Conservation (phyloP, 2,113 vertebrate genomes). For the Nibea albiflora region DNA sequence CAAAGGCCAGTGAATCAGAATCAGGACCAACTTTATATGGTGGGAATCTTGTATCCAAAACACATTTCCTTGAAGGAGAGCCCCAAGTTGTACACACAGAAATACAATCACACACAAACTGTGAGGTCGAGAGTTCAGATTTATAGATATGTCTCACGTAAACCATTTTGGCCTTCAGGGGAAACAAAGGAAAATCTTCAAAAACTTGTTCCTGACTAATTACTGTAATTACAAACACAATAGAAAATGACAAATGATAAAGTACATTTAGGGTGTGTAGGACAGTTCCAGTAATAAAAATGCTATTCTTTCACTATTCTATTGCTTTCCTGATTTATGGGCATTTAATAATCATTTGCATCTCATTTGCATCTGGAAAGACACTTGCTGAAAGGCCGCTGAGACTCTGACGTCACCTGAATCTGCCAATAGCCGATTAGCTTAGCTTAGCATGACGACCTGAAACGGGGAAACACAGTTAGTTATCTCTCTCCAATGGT, state of each 20-base stretch:
- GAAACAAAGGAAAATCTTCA: slow-evolving; percentile 25
- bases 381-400: too few species aligned
- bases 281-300: background rate
- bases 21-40: slow-evolving; percentile 48
- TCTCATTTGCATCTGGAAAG: background rate
- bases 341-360: background rate
- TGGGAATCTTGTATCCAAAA: slow-evolving; percentile 55
- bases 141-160: slow-evolving; percentile 28
- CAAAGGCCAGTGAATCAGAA: slow-evolving; percentile 47
- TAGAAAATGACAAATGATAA: slow-evolving; percentile 13
- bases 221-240: slow-evolving; percentile 68
- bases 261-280: slow-evolving; percentile 10
- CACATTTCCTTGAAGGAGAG: slow-evolving; percentile 36
- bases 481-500: background rate
- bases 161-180: slow-evolving; percentile 47
- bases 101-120: slow-evolving; percentile 27
- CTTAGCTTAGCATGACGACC: background rate
- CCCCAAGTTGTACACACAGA: slow-evolving; percentile 19
- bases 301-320: too few species aligned
- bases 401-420: background rate
- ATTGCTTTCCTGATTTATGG: background rate
- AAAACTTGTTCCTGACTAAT: slow-evolving; percentile 61
- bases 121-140: slow-evolving; percentile 9
- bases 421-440: background rate
- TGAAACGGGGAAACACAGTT: background rate